These are phyloP conservation scores for Anseranas semipalmata DNA, from an alignment of 2,113 vertebrate genomes.

Conservation along the genomic window DNA sequence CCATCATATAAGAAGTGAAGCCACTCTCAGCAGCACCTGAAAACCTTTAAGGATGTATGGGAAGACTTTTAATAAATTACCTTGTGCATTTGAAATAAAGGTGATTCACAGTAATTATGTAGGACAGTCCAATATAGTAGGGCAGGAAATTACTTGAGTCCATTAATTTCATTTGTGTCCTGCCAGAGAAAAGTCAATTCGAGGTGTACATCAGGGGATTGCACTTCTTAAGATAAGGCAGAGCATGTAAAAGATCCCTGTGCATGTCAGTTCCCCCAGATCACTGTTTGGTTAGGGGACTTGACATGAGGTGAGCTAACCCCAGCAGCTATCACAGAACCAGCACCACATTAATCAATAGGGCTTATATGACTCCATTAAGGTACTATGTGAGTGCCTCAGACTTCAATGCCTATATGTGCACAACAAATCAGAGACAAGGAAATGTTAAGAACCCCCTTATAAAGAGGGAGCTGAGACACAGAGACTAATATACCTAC, in stretches of 20 bases:
- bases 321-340: neutral
- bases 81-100: slow-evolving; percentile 8
- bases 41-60: neutral
- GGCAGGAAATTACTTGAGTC: neutral
- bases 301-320: neutral
- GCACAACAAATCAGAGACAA: neutral
- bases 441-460: neutral
- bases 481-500: neutral
- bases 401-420: neutral
- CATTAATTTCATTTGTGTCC: slow-evolving; percentile 19
- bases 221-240: neutral
- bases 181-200: neutral
- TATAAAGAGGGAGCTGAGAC: neutral
- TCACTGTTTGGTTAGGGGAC: neutral
- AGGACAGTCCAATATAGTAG: neutral
- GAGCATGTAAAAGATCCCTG: neutral
- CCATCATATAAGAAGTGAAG: neutral
- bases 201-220: neutral
- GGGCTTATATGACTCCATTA: neutral
- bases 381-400: neutral
- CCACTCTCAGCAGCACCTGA: neutral
- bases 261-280: neutral
- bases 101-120: slow-evolving; percentile 16
- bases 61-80: neutral
- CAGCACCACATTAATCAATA: neutral